Base-by-base conservation (phyloP, 92 coral and sea anemone species). In the Paragorgia papillata region DNA sequence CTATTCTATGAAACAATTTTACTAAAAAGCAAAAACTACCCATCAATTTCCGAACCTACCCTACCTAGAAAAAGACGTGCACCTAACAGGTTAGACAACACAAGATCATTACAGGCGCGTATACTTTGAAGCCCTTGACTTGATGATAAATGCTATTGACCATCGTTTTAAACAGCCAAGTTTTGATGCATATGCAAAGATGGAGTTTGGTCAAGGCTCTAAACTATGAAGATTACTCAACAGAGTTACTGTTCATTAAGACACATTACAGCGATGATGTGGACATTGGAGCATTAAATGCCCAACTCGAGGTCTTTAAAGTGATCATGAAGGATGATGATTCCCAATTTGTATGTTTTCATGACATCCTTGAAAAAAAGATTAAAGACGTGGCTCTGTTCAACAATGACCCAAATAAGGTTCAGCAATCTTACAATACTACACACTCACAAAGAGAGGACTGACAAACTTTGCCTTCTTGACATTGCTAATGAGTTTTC, bases 161-260 rank as follows among this genome's bases (percentile, higher is more conserved):
- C 50, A 73, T 69, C 88, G 90, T 65, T 89, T 86, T 70, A 79
- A 62, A 65, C 96, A 89, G 71, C 76, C 74, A 60, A 83, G 93
- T 84, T 89, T 83, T 71, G 33, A 44, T 53, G 76, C 66, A 68
- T 89, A 79, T 46, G 83, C 27, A 56, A 57, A 78, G 80, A 82
- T 85, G 83, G 81, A 89, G 81, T 85, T 63, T 88, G 20, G 31
- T 88, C 21, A 76, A 83, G 1, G 84, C 41, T 64, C 29, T 69
- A 28, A 76, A 85, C 48, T 71, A 80, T 61, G 82, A 79, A 81
- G 80, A 86, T 46, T 79, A 69, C 76, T 80, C 89, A 59, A 63
- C 70, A 53, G 90, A 86, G 85, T 74, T 81, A 29, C 76, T 55
- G 43, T 84, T 56, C 75, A 49, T 85, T 57, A 54, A 65, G 75